Base-by-base conservation (phyloP, 2,888 invertebrate genomes). In the Mesoligia furuncula region DNA sequence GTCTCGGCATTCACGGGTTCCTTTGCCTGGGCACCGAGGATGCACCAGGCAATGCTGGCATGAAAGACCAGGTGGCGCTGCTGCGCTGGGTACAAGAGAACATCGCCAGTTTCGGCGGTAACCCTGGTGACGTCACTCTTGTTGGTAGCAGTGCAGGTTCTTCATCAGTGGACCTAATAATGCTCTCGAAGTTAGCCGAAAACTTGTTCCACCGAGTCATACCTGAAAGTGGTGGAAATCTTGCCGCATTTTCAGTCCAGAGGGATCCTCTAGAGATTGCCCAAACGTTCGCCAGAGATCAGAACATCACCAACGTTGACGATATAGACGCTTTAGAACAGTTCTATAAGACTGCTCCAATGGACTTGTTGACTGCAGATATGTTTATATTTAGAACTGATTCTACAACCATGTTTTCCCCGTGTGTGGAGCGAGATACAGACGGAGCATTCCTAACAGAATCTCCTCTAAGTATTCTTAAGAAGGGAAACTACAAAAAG, bases 201-300 rank as follows among this genome's bases (percentile, higher is more conserved):
- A 92, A 90, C 9, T 75, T 94, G 9, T 94, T 93, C 57, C 88
- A 90, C 31, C 93, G 91, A 90, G 92, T 90, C 0, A 91, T 93
- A 68, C 90, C 90, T 0, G 93, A 93, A 73, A 94, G 94, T 73
- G 93, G 93, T 20, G 85, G 91, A 0, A 91, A 85, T 62, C 76
- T 91, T 9, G 91, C 87, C 6, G 80, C 82, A 4, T 91, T 91
- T 81, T 73, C 90, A 6, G 65, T 92, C 7, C 92, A 93, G 71
- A 54, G 84, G 0, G 90, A 94, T 79, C 93, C 93, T 9, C 0
- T 93, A 48, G 87, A 90, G 42, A 89, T 80, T 64, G 94, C 94
- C 0, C 91, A 90, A 82, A 74, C 51, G 3, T 85, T 77, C 36
- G 94, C 93, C 0, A 87, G 78, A 66, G 15, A 54, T 42, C 71